phyloP scores from a whole-genome alignment of 2,797 vertebrate genomes.

The Calcarius lapponicus region DNA sequence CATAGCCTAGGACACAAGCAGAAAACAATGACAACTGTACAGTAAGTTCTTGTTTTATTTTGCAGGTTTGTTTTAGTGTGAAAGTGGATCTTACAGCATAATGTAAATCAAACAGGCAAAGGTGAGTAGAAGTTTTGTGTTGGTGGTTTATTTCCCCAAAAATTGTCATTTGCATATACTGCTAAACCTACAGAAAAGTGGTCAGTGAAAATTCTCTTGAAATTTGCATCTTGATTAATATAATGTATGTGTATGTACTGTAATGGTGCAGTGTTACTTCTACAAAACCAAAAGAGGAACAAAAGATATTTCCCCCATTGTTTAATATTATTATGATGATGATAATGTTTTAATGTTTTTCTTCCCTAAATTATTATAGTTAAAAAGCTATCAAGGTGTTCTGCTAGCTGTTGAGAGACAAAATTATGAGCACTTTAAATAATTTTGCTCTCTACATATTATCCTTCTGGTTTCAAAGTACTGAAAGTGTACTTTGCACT shows the following conservation, averaged over 20 bases:
- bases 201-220: neutral
- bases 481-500: neutral
- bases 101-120: conserved; percentile 61
- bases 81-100: conserved; percentile 71
- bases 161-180: neutral
- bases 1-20: neutral
- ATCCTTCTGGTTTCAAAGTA: neutral
- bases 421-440: neutral
- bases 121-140: conserved; percentile 66
- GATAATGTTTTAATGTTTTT: neutral
- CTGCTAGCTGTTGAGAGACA: neutral
- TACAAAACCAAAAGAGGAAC: neutral
- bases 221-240: neutral
- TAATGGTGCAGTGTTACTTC: neutral
- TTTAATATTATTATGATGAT: neutral
- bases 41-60: conserved; percentile 51
- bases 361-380: neutral
- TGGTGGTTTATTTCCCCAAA: accelerated
- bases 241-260: neutral
- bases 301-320: neutral
- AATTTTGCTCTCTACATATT: neutral
- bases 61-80: conserved; percentile 72
- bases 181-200: neutral
- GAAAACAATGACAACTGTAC: neutral
- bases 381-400: neutral